phyloP scores from a whole-genome alignment of 2,113 vertebrate genomes.

The Aptenodytes patagonicus region DNA sequence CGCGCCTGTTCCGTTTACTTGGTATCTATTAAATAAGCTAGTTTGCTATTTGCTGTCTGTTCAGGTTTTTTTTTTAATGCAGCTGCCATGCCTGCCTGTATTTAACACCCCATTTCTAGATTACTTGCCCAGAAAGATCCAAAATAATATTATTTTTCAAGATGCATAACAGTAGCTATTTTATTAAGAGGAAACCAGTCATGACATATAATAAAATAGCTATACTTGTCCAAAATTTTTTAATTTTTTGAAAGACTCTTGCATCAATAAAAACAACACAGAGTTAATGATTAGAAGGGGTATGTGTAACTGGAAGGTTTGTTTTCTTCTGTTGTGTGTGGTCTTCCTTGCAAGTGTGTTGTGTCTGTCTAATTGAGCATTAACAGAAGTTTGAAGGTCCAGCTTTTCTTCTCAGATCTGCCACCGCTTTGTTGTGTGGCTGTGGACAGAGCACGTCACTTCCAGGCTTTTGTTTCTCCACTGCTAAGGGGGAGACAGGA shows the following conservation, averaged over 20 bases:
- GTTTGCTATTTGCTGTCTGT: neutral
- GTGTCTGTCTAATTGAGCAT: neutral
- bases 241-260: neutral
- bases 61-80: neutral
- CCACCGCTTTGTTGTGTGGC: neutral
- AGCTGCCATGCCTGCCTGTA: rapidly evolving
- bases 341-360: neutral
- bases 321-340: neutral
- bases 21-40: neutral
- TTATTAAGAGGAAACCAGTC: neutral
- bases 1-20: rapidly evolving
- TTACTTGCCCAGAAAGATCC: neutral
- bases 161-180: neutral
- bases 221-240: neutral
- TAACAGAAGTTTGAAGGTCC: neutral
- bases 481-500: neutral
- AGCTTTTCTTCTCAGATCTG: neutral
- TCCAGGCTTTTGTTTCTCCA: neutral
- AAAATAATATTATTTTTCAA: neutral
- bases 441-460: neutral
- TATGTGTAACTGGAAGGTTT: neutral
- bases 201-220: neutral
- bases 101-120: neutral
- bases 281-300: neutral
- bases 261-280: neutral